These are phyloP conservation scores for Acromyrmex charruanus DNA, from an alignment of 1,140 invertebrate species.

Conservation along the genomic window DNA sequence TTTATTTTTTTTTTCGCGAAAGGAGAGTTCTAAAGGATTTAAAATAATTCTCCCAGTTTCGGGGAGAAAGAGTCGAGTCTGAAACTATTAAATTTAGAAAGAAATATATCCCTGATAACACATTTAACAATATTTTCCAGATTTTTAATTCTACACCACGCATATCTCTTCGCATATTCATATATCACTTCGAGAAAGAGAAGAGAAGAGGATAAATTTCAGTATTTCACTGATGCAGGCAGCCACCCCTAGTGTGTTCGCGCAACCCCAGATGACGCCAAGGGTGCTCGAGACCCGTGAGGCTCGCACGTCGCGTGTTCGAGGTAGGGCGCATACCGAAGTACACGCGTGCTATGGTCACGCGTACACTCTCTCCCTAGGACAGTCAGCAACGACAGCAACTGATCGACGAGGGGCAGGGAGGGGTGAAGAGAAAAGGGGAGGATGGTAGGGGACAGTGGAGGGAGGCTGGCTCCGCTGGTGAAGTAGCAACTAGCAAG, in stretches of 20 bases:
- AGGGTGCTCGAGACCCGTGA: not conserved
- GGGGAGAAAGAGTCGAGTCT: not conserved
- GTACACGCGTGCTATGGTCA: conserved; percentile 66
- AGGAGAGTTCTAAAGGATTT: not conserved
- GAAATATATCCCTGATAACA: not conserved
- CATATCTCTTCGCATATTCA: not conserved
- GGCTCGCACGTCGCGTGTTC: conserved; percentile 29
- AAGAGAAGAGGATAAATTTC: not conserved
- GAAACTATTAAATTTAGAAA: not conserved
- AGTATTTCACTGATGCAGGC: not conserved
- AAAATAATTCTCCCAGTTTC: not conserved
- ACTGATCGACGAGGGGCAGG: not conserved
- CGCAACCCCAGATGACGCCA: conserved; percentile 34
- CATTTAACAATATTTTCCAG: not conserved
- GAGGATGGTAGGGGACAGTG: conserved; percentile 12
- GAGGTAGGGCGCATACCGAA: conserved; percentile 64
- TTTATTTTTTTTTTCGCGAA: not conserved
- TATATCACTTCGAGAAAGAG: not conserved
- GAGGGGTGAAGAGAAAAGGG: too few relatives aligned
- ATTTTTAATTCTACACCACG: not conserved
- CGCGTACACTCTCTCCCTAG: conserved; percentile 59
- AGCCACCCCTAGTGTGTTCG: not conserved
- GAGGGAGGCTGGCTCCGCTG: conserved; percentile 48
- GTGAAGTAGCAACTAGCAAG: conserved; percentile 36
- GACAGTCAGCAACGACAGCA: conserved; percentile 44